A percentile compares a stretch with the other conserved stretches of the same genome.
These are phyloP conservation scores for Cladopsammia gracilis DNA, from an alignment of 64 coral and sea anemone genomes.

Conservation along the genomic window DNA sequence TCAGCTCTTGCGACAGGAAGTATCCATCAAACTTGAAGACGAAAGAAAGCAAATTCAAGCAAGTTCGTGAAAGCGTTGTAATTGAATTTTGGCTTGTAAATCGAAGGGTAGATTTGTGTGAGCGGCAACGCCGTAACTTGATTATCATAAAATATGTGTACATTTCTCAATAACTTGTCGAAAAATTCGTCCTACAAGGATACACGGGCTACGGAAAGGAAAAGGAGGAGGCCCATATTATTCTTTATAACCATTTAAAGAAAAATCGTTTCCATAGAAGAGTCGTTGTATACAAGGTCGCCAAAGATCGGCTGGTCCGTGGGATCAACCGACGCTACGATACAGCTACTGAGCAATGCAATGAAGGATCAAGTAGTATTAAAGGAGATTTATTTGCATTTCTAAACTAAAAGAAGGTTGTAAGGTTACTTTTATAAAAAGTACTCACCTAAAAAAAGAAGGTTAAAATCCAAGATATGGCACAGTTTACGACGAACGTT, in stretches of 20 bases:
- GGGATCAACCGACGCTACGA: slow-evolving; percentile 9
- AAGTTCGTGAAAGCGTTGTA: background rate
- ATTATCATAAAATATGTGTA: slow-evolving; percentile 12
- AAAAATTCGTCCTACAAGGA: background rate
- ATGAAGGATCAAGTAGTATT: slow-evolving; percentile 9
- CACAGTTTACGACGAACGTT: background rate
- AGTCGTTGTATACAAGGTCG: background rate
- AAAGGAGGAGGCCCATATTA: background rate
- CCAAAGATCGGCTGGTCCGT: background rate
- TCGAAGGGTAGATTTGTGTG: background rate
- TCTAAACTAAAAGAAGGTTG: slow-evolving; percentile 7
- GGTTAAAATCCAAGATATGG: slow-evolving; percentile 21
- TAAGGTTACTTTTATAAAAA: background rate
- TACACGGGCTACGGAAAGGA: background rate
- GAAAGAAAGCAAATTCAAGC: background rate
- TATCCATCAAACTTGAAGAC: background rate
- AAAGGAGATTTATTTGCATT: slow-evolving; percentile 9
- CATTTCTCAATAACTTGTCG: background rate
- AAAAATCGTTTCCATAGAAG: background rate
- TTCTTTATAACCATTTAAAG: background rate
- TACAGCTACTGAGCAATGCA: background rate
- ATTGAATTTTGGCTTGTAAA: background rate
- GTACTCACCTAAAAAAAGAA: slow-evolving; percentile 22
- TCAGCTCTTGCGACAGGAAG: background rate
- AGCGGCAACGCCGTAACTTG: background rate